Conservation (phyloP, 2,797 vertebrate genomes). For the Oreochromis mossambicus region DNA sequence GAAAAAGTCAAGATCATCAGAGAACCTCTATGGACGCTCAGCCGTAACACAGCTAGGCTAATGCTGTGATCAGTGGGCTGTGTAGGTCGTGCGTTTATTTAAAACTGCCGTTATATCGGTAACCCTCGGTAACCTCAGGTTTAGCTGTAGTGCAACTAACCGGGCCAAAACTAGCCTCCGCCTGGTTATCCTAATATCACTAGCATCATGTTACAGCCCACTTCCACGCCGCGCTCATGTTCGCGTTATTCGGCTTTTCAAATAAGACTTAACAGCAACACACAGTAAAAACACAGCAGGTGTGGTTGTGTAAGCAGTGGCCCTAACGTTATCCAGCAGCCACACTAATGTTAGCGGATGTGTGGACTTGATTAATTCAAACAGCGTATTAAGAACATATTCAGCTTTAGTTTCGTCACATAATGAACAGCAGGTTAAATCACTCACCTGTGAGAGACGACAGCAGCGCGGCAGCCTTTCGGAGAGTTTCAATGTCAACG, state of each 20-base stretch:
- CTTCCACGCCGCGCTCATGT: neutral
- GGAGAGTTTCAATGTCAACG: neutral
- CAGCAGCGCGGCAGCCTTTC: too few species aligned
- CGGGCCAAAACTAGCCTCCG: neutral
- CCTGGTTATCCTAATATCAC: neutral
- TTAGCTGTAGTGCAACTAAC: neutral
- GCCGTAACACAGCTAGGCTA: neutral
- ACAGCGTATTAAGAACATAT: neutral
- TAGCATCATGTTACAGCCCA: neutral
- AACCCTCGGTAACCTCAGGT: neutral
- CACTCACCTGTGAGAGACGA: neutral
- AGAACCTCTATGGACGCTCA: neutral
- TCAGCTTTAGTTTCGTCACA: neutral
- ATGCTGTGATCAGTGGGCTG: neutral
- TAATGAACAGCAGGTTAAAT: neutral
- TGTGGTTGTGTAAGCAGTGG: neutral
- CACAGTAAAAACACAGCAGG: neutral
- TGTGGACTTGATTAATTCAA: neutral
- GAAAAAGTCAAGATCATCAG: too few species aligned
- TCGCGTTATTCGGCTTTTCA: neutral
- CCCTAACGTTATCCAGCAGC: neutral
- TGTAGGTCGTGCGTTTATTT: neutral
- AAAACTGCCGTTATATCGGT: neutral
- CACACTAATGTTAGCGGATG: rapidly evolving
- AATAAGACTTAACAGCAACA: neutral